Evolutionary conservation across 2,888 invertebrate species (phyloP).

Genomic region (Acrobasis consociella): DNA sequence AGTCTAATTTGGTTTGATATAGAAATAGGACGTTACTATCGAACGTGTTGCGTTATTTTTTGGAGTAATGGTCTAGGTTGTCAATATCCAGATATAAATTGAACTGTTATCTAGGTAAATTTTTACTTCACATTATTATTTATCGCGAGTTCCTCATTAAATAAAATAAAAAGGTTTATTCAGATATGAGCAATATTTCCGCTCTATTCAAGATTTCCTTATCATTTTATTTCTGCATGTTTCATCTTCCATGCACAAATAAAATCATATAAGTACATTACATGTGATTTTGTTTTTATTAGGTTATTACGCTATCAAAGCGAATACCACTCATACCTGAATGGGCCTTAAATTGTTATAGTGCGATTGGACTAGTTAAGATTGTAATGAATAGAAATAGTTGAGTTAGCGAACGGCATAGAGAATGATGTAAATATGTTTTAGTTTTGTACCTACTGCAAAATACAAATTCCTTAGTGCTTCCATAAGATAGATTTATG

Average conservation of each 20-base stretch:
- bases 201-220: no score
- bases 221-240: no score
- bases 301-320: neutral
- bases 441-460: constrained; percentile 55
- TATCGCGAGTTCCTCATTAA: constrained; percentile 18
- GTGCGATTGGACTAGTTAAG: neutral
- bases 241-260: no score
- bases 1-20: no score
- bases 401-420: constrained; percentile 24
- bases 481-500: constrained; percentile 58
- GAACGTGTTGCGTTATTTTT: no score
- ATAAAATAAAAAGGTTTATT: constrained; percentile 1
- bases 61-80: neutral
- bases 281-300: no score
- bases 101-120: neutral
- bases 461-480: constrained; percentile 63
- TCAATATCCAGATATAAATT: neutral
- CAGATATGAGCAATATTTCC: constrained; percentile 9
- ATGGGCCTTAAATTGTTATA: neutral
- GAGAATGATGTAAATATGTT: constrained; percentile 34
- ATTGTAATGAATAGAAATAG: constrained; percentile 20
- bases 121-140: neutral
- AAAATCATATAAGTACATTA: no score
- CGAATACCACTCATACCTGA: constrained; percentile 7
- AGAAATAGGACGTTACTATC: no score